Conservation (phyloP, 2,888 invertebrate species). For the Phyllotreta cruciferae region DNA sequence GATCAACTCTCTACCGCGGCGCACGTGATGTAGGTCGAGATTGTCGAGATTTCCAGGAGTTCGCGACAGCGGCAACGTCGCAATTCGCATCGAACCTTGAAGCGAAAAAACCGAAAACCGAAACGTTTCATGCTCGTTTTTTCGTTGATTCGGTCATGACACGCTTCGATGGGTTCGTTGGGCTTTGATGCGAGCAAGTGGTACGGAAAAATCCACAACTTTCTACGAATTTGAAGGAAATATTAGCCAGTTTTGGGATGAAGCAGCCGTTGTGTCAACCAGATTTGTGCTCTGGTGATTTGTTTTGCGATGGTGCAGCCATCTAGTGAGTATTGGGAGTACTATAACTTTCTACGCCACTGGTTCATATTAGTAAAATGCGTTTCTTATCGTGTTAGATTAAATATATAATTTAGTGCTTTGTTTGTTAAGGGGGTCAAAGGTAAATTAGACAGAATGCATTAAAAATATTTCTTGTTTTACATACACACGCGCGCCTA, state of each 20-base stretch:
- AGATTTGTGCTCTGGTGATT: too few species aligned
- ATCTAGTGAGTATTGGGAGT: too few species aligned
- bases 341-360: background rate
- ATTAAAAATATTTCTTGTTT: background rate
- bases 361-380: background rate
- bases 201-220: too few species aligned
- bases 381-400: background rate
- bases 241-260: too few species aligned
- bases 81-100: conserved; percentile 4
- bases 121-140: too few species aligned
- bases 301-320: too few species aligned
- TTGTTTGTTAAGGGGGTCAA: conserved; percentile 1
- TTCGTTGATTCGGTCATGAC: too few species aligned
- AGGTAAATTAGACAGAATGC: background rate
- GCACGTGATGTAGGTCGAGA: conserved; percentile 14
- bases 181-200: too few species aligned
- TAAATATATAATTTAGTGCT: background rate
- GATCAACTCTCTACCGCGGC: conserved; percentile 1
- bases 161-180: too few species aligned
- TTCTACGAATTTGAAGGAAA: too few species aligned
- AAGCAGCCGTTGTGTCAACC: too few species aligned
- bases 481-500: background rate
- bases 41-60: background rate
- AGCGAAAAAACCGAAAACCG: background rate
- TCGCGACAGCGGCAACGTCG: conserved; percentile 1